Evolutionary conservation across 1,140 invertebrate genomes (phyloP).

Genomic region (Drosophila bocki): DNA sequence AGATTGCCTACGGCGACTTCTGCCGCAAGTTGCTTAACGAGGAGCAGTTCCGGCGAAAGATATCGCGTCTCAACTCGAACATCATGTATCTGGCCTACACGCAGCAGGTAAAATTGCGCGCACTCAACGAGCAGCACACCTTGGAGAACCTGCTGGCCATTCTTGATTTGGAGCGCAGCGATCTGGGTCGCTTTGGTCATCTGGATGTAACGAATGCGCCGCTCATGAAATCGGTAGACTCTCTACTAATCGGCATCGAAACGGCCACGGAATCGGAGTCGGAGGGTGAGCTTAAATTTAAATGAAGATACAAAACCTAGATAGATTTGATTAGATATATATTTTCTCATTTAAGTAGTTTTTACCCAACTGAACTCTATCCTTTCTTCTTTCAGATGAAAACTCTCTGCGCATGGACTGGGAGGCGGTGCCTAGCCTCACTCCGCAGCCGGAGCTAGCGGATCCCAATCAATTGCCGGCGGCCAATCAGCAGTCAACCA

Average conservation of each 20-base stretch:
- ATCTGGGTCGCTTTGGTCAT: constrained; percentile 88
- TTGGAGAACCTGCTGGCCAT: constrained; percentile 91
- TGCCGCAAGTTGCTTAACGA: constrained; percentile 88
- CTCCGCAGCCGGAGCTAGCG: constrained; percentile 63
- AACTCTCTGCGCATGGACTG: constrained; percentile 88
- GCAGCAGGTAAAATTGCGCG: constrained; percentile 89
- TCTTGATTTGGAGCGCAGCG: constrained; percentile 88
- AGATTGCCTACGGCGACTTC: constrained; percentile 92
- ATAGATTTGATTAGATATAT: neutral
- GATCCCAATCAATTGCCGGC: constrained; percentile 81
- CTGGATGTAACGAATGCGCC: constrained; percentile 76
- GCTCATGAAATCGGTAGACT: constrained; percentile 86
- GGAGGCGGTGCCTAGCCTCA: constrained; percentile 88
- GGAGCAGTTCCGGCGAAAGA: constrained; percentile 90
- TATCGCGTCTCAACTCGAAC: constrained; percentile 92
- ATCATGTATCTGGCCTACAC: constrained; percentile 93
- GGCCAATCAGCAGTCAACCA: constrained; percentile 87
- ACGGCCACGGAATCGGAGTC: constrained; percentile 89
- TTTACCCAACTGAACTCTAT: neutral
- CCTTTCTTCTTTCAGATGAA: constrained; percentile 86
- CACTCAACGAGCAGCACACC: constrained; percentile 89
- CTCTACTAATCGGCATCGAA: constrained; percentile 87
- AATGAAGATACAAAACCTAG: too few relatives aligned
- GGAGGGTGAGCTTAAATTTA: constrained; percentile 79
- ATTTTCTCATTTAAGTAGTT: neutral